phyloP scores from a whole-genome alignment of 1,140 invertebrate species.

The Lucilia sericata region DNA sequence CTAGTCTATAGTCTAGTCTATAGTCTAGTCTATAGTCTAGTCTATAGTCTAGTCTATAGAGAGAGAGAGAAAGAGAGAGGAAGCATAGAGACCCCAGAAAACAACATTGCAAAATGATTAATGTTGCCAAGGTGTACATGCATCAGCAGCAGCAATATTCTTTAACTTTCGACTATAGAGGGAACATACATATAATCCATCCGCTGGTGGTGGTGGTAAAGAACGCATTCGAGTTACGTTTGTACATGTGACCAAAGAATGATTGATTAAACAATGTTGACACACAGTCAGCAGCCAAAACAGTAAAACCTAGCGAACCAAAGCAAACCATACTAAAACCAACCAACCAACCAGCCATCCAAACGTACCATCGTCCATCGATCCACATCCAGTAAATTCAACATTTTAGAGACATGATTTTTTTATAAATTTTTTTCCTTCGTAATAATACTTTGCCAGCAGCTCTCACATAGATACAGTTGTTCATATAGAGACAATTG shows the following conservation, averaged over 20 bases:
- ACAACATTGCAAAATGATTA: slow-evolving; percentile 28
- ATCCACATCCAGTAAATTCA: slow-evolving; percentile 9
- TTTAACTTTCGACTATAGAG: too few relatives aligned
- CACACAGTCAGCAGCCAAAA: background rate
- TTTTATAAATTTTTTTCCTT: too few relatives aligned
- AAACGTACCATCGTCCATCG: background rate
- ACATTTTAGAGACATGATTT: background rate
- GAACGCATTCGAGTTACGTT: background rate
- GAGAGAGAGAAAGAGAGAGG: background rate
- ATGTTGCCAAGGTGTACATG: slow-evolving; percentile 13
- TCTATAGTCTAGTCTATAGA: too few relatives aligned
- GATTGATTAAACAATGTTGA: slow-evolving; percentile 39
- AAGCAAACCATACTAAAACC: slow-evolving; percentile 1
- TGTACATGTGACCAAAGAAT: slow-evolving; percentile 18
- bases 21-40: too few relatives aligned
- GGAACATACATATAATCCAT: too few relatives aligned
- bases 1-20: too few relatives aligned
- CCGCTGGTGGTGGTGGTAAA: background rate
- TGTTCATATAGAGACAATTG: background rate
- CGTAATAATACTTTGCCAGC: too few relatives aligned
- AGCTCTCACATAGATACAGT: background rate
- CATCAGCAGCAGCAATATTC: slow-evolving; percentile 18
- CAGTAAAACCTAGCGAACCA: background rate
- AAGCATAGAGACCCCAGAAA: background rate
- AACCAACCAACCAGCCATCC: background rate